Evolutionary conservation across 2,113 vertebrate species (phyloP).

Genomic region (Entelurus aequoreus): DNA sequence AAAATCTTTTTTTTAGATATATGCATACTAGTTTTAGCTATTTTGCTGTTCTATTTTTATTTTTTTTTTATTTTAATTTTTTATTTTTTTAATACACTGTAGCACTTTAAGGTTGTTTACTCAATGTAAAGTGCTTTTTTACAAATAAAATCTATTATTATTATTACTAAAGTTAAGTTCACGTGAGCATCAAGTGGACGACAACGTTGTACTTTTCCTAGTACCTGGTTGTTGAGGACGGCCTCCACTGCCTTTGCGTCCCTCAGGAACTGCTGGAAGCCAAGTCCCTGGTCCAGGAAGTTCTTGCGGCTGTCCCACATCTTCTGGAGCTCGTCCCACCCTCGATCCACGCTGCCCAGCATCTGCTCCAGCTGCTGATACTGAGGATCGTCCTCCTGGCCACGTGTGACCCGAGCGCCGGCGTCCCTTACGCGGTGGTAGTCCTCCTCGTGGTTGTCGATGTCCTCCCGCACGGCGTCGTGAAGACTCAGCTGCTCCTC

Average conservation of each 20-base stretch:
- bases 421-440: constrained; percentile 71
- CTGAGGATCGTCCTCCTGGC: constrained; percentile 81
- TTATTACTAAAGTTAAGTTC: too few species aligned
- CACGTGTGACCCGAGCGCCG: constrained; percentile 73
- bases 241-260: constrained; percentile 85
- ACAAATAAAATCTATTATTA: too few species aligned
- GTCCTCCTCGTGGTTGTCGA: constrained; percentile 73
- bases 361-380: constrained; percentile 85
- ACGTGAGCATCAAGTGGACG: neutral
- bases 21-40: too few species aligned
- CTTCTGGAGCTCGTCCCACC: constrained; percentile 83
- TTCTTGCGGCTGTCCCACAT: constrained; percentile 84
- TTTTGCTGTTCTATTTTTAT: too few species aligned
- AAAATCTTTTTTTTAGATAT: too few species aligned
- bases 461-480: constrained; percentile 71
- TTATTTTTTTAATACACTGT: too few species aligned
- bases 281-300: constrained; percentile 79
- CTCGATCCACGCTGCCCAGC: constrained; percentile 76
- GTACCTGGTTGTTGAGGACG: constrained; percentile 92
- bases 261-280: constrained; percentile 90
- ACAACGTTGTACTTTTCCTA: neutral
- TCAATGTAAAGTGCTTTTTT: too few species aligned
- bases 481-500: constrained; percentile 84
- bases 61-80: too few species aligned
- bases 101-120: too few species aligned